Evolutionary conservation across 2,113 vertebrate genomes (phyloP).

Genomic region (Mirounga angustirostris): DNA sequence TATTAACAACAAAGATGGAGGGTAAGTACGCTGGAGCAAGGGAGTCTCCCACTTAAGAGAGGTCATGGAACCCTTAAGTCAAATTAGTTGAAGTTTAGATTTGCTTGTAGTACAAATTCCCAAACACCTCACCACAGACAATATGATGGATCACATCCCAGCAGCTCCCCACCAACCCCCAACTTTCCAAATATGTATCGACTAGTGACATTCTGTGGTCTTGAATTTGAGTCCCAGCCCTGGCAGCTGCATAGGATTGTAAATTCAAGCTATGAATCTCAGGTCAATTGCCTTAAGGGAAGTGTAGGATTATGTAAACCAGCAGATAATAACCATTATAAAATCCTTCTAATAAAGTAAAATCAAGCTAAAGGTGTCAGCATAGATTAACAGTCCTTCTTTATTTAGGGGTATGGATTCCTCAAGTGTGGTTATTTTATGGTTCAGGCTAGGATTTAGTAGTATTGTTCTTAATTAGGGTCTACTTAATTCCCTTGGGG

Average conservation of each 20-base stretch:
- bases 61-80: conserved; percentile 87
- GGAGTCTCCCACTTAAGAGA: conserved; percentile 86
- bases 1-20: conserved; percentile 86
- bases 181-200: conserved; percentile 61
- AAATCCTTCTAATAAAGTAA: conserved; percentile 89
- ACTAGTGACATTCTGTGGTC: conserved; percentile 78
- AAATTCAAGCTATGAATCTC: conserved; percentile 86
- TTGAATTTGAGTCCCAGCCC: conserved; percentile 82
- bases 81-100: conserved; percentile 87
- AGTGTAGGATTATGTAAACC: conserved; percentile 89
- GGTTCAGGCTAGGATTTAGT: conserved; percentile 59
- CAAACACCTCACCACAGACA: conserved; percentile 81
- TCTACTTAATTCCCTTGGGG: conserved; percentile 48
- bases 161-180: conserved; percentile 66
- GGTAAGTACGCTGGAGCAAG: conserved; percentile 81
- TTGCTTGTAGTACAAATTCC: conserved; percentile 82
- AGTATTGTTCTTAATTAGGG: conserved; percentile 60
- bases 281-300: conserved; percentile 86
- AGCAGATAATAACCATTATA: conserved; percentile 88
- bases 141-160: conserved; percentile 86
- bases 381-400: conserved; percentile 85
- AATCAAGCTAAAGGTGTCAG: conserved; percentile 86
- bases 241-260: conserved; percentile 86
- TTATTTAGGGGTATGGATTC: conserved; percentile 59
- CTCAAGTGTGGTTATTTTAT: conserved; percentile 74